Evolutionary conservation across 1,140 invertebrate species (phyloP).

Genomic region (Drosophila nasuta): DNA sequence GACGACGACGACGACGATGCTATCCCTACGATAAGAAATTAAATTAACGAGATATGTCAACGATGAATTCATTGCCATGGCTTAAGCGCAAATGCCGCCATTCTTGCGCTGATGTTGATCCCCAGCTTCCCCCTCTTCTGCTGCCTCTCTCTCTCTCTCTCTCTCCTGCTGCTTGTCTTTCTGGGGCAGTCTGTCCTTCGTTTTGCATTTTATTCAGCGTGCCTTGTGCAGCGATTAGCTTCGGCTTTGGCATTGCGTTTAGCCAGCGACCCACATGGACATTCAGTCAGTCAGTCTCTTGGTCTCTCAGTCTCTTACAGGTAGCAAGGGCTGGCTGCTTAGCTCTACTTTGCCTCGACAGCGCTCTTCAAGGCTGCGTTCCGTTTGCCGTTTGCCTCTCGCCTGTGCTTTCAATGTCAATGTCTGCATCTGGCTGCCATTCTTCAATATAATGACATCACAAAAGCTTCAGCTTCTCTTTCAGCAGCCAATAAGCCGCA

Average conservation of each 20-base stretch:
- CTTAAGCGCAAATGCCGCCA: constrained; percentile 85
- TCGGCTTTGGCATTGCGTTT: constrained; percentile 77
- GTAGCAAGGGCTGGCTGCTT: constrained; percentile 31
- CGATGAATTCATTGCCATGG: constrained; percentile 85
- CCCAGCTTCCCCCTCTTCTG: neutral
- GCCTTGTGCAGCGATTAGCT: constrained; percentile 76
- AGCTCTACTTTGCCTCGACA: constrained; percentile 7
- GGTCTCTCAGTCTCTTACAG: constrained; percentile 13
- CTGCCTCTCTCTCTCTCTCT: neutral
- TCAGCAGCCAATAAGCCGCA: constrained; percentile 57
- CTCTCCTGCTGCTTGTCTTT: neutral
- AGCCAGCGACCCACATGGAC: constrained; percentile 57
- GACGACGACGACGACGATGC: constrained; percentile 63
- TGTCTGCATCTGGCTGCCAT: constrained; percentile 73
- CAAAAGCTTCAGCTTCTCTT: constrained; percentile 66
- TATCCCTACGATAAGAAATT: constrained; percentile 85
- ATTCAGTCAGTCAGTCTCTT: constrained; percentile 65
- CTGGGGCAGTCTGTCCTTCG: constrained; percentile 19
- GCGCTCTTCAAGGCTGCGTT: constrained; percentile 9
- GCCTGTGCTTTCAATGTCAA: constrained; percentile 71
- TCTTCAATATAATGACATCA: constrained; percentile 84
- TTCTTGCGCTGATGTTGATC: constrained; percentile 61
- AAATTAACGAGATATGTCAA: constrained; percentile 85
- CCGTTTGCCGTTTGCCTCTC: constrained; percentile 19
- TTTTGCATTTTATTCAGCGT: constrained; percentile 73